These are phyloP conservation scores for Paragorgia papillata DNA, from an alignment of 92 coral and sea anemone genomes.

Conservation along the genomic window DNA sequence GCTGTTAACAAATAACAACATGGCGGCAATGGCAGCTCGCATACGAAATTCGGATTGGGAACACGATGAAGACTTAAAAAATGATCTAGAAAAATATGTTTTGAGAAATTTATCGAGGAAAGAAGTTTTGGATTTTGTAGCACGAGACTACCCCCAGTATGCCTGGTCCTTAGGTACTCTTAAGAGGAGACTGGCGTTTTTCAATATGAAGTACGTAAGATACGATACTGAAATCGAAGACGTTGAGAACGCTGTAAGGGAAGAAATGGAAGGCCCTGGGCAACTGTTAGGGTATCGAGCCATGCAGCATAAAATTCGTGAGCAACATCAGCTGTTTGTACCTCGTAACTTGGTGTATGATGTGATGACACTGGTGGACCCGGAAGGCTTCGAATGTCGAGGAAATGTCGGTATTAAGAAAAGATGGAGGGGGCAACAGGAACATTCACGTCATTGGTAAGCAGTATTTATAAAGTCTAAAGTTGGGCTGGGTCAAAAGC, in stretches of 20 bases:
- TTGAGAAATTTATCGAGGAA: slow-evolving; percentile 28
- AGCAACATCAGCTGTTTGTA: slow-evolving; percentile 48
- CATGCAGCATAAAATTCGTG: slow-evolving; percentile 43
- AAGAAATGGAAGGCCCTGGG: slow-evolving; percentile 45
- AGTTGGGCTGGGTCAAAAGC: too few relatives aligned
- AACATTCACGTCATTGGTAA: too few relatives aligned
- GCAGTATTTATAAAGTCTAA: too few relatives aligned
- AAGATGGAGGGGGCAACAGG: slow-evolving; percentile 48
- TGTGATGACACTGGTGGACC: slow-evolving; percentile 57
- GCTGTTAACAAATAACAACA: neutral
- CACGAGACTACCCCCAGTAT: slow-evolving; percentile 43
- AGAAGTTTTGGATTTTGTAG: slow-evolving; percentile 36
- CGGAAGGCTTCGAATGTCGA: slow-evolving; percentile 60
- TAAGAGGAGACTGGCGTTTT: slow-evolving; percentile 40
- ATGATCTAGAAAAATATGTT: slow-evolving; percentile 26
- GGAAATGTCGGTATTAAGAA: slow-evolving; percentile 54
- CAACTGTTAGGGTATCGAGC: slow-evolving; percentile 44
- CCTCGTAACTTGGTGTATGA: slow-evolving; percentile 48
- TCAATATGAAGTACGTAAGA: slow-evolving; percentile 38
- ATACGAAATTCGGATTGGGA: slow-evolving; percentile 15
- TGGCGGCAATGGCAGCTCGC: slow-evolving; percentile 6
- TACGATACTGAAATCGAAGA: slow-evolving; percentile 40
- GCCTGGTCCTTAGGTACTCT: slow-evolving; percentile 49
- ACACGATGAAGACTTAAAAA: slow-evolving; percentile 4
- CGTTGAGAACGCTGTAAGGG: slow-evolving; percentile 26